Base-by-base conservation (phyloP, 1,140 invertebrate species). In the Drosophila tsacasi region DNA sequence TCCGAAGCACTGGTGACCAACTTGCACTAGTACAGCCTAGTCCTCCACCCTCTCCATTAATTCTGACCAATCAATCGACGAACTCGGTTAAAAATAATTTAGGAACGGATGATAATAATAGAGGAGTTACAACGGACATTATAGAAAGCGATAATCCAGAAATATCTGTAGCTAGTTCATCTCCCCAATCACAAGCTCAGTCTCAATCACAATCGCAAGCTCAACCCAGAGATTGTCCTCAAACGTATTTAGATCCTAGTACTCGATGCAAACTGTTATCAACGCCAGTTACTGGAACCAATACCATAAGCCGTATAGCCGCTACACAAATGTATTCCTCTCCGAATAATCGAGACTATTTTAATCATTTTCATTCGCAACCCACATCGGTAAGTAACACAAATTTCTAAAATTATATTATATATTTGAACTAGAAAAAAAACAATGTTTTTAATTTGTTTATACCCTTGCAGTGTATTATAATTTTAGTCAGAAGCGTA, bases 341-440 rank as follows among this genome's bases (percentile, higher is more conserved):
- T 19, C 46, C 92, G 6, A 91, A 81, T 60, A 76, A 91, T 30
- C 77, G 92, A 21, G 92, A 93, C 30, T 93, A 98, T 93, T 98
- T 98, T 93, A 96, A 97, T 93, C 97, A 98, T 93, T 98, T 98
- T 94, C 97, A 98, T 92, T 95, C 96, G 68, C 97, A 98, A 93
- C 95, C 97, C 9, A 81, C 97, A 93, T 97, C 98, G 95, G 97
- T 98, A 93, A 94, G 93, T 80, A 9, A 39, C 15, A 25, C 10
- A 13, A 6, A 15, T 10, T 40, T 23, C 1, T 17, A 37, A 10
- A 15, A 42, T 54, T n/a, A 10, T 8, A 23, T n/a, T n/a, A 55
- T 39, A 50, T 17, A 10, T 49, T 3, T 49, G 23, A 46, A 21
- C 12, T 15, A 46, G 12, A 40, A n/a, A 40, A n/a, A 13, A 17